Percentiles rank a stretch among this genome's conserved stretches.
Evolutionary conservation across 2,888 invertebrate species (phyloP).

Genomic region (Venusia cambrica): DNA sequence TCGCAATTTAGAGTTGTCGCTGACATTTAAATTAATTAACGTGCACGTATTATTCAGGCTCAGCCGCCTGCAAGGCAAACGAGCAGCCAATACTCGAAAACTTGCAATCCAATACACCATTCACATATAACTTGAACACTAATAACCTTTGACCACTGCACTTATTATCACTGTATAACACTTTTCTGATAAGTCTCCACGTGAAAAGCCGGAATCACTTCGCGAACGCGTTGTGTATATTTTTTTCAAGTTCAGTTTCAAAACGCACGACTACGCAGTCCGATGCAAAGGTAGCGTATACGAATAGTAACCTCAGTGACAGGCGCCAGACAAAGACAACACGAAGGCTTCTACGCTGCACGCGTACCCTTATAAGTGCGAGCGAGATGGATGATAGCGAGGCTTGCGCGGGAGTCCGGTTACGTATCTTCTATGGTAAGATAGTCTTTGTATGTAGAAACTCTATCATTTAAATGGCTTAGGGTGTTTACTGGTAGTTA

Average conservation of each 20-base stretch:
- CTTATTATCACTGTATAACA: conserved; percentile 25
- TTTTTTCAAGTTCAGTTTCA: conserved; percentile 25
- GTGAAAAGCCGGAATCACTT: conserved; percentile 8
- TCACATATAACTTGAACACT: conserved; percentile 64
- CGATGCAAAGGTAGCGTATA: conserved; percentile 61
- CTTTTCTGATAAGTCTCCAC: conserved; percentile 14
- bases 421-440: conserved; percentile 63
- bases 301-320: conserved; percentile 54
- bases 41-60: conserved; percentile 52
- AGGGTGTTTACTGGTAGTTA: conserved; percentile 33
- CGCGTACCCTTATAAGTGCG: conserved; percentile 37
- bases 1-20: conserved; percentile 52
- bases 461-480: conserved; percentile 48
- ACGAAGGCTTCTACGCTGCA: conserved; percentile 65
- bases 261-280: conserved; percentile 57
- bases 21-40: conserved; percentile 62
- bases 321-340: conserved; percentile 62
- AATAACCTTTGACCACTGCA: conserved; percentile 61
- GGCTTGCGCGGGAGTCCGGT: conserved; percentile 74
- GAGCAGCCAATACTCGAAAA: conserved; percentile 52
- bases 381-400: conserved; percentile 50
- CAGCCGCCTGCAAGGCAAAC: conserved; percentile 66
- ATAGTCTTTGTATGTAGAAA: conserved; percentile 56
- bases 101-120: conserved; percentile 56
- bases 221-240: conserved; percentile 25